Base-by-base conservation (phyloP, 1,140 invertebrate genomes). In the Drosophila equinoxialis region DNA sequence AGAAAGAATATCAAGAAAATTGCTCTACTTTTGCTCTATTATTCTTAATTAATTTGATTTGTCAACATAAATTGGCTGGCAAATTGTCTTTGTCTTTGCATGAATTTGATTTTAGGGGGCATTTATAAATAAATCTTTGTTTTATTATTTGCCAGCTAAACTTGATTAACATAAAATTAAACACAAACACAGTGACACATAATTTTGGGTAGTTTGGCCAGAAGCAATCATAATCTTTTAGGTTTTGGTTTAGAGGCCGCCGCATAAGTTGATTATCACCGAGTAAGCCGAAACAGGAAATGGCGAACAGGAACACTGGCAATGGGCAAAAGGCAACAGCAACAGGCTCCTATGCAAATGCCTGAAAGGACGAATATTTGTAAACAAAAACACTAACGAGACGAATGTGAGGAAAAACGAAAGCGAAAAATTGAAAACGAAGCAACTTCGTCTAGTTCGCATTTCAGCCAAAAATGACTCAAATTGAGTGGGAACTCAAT, bases 41-140 rank as follows among this genome's bases (percentile, higher is more conserved):
- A 65, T 48, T 67, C 69, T 71, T 76, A 72, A 76, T 76, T 67
- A 76, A 76, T 72, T 62, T 64, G 55, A 76, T 76, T 76, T 76
- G 65, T 60, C 71, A 62, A 45, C 60, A 60, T 35, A 68, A 71
- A 76, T 72, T 68, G 70, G 59, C 62, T 45, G 30, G 64, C 65
- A 62, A 76, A 76, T 75, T 75, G 68, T 66, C 66, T 68, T 68
- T 51, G 60, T 20, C 42, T 26, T 59, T 67, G 35, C 6, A 4
- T 66, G 41, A 39, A 62, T 55, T 51, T 51, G 17, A 51, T 51
- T 51, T 51, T 51, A 10, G 45, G 45, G 45, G 45, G 20, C 45
- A 23, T 51, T 51, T 51, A 51, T 51, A 51, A 33, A 75, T 75
- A 71, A 75, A 75, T 75, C 69, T 75, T 71, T 55, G 58, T 75